Base-by-base conservation (phyloP, 2,888 invertebrate species). In the Andricus curvator region DNA sequence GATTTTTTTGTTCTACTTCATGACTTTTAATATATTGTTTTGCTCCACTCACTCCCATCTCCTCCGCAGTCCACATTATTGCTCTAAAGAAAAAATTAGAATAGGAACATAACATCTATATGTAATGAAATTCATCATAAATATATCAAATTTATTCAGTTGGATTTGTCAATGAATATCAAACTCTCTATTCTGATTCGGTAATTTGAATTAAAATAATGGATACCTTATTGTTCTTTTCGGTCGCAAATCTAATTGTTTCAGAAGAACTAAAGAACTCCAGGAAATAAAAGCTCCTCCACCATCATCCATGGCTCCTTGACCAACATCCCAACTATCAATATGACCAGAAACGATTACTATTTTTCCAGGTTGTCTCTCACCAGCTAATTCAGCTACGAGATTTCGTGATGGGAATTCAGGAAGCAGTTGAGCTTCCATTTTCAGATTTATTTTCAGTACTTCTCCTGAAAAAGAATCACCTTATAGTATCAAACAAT, bases 251-350 rank as follows among this genome's bases (percentile, higher is more conserved):
- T 94, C 94, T 4, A 97, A 92, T 11, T 93, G 93, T 85, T 95
- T 95, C 6, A 97, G 91, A 60, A 97, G 93, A 11, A 95, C 95
- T 25, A 97, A 93, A 15, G 96, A 95, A 84, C 95, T 95, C 96
- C 96, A 97, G 33, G 97, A 96, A 56, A 97, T 95, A 86, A 97
- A 96, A 33, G 96, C 94, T 77, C 97, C 97, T 80, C 96, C 96
- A 37, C 96, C 97, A 87, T 97, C 97, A 90, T 97, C 97, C 97
- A 97, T 97, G 8, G 97, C 97, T 25, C 97, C 97, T 87, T 96
- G 95, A 1, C 97, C 97, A 17, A 97, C 96, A 92, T 97, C 97
- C 97, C 97, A 97, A 89, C 96, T 96, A 89, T 97, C 97, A 41
- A 97, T 94, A 91, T 97, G 97, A 20, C 97, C 97, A 4, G 97